These are phyloP conservation scores for Oreotrochilus melanogaster DNA, from an alignment of 2,113 vertebrate genomes.

Conservation along the genomic window DNA sequence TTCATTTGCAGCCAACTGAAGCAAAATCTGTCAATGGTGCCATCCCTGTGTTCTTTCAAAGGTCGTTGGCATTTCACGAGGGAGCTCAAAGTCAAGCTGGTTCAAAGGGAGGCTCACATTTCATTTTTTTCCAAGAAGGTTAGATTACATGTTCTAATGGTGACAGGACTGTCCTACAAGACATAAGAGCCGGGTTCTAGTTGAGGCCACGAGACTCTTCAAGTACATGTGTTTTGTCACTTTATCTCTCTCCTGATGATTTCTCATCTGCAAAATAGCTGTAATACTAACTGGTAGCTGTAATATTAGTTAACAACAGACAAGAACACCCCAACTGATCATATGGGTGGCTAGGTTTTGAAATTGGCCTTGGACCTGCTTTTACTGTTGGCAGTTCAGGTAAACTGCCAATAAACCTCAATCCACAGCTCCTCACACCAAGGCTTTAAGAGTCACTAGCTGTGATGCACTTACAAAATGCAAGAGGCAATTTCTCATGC, in stretches of 20 bases:
- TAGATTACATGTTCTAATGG: constrained; percentile 25
- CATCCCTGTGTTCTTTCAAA: neutral
- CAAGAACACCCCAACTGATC: neutral
- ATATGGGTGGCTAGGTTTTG: neutral
- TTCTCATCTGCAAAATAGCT: neutral
- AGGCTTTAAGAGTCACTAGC: neutral
- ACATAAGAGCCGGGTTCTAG: constrained; percentile 14
- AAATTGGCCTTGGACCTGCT: neutral
- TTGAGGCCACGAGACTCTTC: neutral
- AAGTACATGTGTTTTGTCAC: constrained; percentile 32
- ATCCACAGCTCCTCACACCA: neutral
- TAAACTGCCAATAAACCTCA: neutral
- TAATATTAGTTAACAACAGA: neutral
- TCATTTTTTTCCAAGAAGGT: constrained; percentile 4
- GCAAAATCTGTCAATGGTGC: constrained; percentile 34
- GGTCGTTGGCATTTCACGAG: neutral
- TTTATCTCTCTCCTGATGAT: neutral
- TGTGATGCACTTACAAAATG: neutral
- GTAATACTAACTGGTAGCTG: neutral
- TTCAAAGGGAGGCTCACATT: constrained; percentile 51
- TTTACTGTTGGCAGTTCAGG: neutral
- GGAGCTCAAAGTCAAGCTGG: constrained; percentile 18
- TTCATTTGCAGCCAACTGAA: constrained; percentile 43
- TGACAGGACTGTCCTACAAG: constrained; percentile 26
- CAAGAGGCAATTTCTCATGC: neutral